A percentile compares a stretch with the other conserved stretches of the same genome.
These are phyloP conservation scores for Drosophila sp. DNA, from an alignment of 1,140 invertebrate genomes.

Conservation along the genomic window DNA sequence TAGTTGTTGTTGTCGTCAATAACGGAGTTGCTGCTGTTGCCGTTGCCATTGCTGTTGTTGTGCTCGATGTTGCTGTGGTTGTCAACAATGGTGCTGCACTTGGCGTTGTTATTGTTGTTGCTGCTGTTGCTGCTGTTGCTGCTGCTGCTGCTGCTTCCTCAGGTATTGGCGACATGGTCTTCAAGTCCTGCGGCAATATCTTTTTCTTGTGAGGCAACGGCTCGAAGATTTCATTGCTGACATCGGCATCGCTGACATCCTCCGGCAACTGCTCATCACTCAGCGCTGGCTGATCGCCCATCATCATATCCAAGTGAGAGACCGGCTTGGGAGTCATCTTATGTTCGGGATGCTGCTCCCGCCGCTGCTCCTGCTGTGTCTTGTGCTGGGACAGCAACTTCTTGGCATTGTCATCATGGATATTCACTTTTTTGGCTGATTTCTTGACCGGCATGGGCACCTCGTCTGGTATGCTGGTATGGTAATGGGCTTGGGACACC, in stretches of 20 bases:
- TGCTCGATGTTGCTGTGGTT: background rate
- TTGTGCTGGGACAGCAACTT: slow-evolving; percentile 45
- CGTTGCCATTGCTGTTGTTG: background rate
- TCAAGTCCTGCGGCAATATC: slow-evolving; percentile 68
- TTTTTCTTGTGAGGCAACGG: slow-evolving; percentile 79
- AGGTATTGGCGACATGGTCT: slow-evolving; percentile 61
- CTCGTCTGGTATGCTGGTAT: slow-evolving; percentile 66
- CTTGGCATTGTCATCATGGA: slow-evolving; percentile 48
- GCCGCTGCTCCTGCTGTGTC: slow-evolving; percentile 42
- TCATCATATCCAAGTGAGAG: slow-evolving; percentile 72
- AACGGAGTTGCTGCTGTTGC: slow-evolving; percentile 2
- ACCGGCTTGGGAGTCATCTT: slow-evolving; percentile 12
- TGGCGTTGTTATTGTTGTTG: slow-evolving; percentile 23
- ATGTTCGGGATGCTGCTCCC: slow-evolving; percentile 20
- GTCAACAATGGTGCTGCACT: slow-evolving; percentile 12
- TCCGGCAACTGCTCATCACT: slow-evolving; percentile 62
- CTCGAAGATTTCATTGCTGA: slow-evolving; percentile 75
- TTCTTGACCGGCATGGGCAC: slow-evolving; percentile 81
- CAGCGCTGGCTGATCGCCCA: slow-evolving; percentile 77
- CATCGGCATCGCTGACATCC: slow-evolving; percentile 63
- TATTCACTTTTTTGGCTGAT: slow-evolving; percentile 68
- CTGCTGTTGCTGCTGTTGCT: slow-evolving; percentile 14
- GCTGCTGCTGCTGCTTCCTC: slow-evolving; percentile 35
- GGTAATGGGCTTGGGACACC: slow-evolving; percentile 22
- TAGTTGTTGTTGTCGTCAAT: slow-evolving; percentile 12